Conservation (phyloP, 2,888 invertebrate genomes). For the Iselma pallidipennis region DNA sequence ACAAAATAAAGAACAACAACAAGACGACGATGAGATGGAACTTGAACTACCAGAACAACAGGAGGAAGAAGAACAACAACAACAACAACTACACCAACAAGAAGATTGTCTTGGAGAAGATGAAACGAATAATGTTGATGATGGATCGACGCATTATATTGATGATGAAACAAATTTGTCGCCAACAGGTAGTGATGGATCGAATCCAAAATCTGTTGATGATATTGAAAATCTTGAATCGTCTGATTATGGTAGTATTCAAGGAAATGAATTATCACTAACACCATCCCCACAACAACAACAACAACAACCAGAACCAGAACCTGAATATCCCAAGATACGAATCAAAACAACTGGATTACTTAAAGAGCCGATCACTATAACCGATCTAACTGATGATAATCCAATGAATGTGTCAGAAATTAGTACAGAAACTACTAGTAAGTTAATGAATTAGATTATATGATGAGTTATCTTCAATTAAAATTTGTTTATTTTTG, state of each 20-base stretch:
- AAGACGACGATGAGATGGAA: constrained; percentile 12
- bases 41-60: constrained; percentile 3
- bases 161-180: constrained; percentile 5
- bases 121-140: constrained; percentile 36
- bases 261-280: constrained; percentile 50
- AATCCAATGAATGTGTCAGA: constrained; percentile 44
- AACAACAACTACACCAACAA: constrained; percentile 39
- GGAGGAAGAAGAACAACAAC: constrained; percentile 52
- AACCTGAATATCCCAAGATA: constrained; percentile 52
- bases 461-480: too few species aligned
- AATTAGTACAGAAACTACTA: neutral
- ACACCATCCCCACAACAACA: too few species aligned
- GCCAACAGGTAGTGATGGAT: neutral
- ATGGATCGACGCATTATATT: constrained; percentile 11
- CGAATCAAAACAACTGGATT: constrained; percentile 52
- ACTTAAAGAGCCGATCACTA: constrained; percentile 43
- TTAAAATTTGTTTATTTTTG: too few species aligned
- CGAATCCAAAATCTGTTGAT: constrained; percentile 2
- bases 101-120: constrained; percentile 37
- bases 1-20: constrained; percentile 15
- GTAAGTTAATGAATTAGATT: neutral
- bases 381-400: constrained; percentile 53
- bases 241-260: constrained; percentile 43
- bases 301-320: constrained; percentile 37
- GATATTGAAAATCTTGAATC: constrained; percentile 13